phyloP scores from a whole-genome alignment of 2,113 vertebrate genomes.

The Bubo blakistoni region DNA sequence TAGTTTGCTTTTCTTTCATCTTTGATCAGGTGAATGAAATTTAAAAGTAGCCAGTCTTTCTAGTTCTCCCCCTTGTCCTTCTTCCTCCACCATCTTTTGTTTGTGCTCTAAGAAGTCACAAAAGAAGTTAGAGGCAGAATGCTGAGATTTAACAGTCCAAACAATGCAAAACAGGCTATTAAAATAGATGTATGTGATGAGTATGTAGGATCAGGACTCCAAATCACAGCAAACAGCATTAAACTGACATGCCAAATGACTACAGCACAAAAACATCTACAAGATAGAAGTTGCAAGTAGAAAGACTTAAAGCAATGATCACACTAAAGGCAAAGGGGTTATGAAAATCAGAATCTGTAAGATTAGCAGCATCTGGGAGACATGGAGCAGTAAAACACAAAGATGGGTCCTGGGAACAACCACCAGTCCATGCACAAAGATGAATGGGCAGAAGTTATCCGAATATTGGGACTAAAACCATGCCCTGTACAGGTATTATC shows the following conservation, averaged over 20 bases:
- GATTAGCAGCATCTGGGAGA: not conserved
- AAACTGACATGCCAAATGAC: not conserved
- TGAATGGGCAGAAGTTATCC: not conserved
- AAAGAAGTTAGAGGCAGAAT: not conserved
- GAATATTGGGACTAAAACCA: not conserved
- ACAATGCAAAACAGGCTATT: not conserved
- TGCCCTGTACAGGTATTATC: not conserved
- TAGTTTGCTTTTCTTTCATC: not conserved
- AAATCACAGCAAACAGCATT: not conserved
- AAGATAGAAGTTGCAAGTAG: not conserved
- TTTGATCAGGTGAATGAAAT: not conserved
- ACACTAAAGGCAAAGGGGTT: not conserved
- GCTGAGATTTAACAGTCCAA: not conserved
- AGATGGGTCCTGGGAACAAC: not conserved
- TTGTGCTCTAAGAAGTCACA: not conserved
- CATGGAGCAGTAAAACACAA: not conserved
- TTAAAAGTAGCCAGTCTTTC: not conserved
- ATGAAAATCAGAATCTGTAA: not conserved
- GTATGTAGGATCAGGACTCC: not conserved
- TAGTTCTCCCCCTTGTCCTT: not conserved
- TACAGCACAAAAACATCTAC: not conserved
- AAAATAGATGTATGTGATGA: not conserved
- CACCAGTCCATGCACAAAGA: too few relatives aligned
- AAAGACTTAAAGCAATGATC: not conserved
- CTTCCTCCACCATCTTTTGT: not conserved